Evolutionary conservation across 2,888 invertebrate species (phyloP), one percentile per base, ranked within the genome.

Genomic region (Hirtodrosophila trivittata): DNA sequence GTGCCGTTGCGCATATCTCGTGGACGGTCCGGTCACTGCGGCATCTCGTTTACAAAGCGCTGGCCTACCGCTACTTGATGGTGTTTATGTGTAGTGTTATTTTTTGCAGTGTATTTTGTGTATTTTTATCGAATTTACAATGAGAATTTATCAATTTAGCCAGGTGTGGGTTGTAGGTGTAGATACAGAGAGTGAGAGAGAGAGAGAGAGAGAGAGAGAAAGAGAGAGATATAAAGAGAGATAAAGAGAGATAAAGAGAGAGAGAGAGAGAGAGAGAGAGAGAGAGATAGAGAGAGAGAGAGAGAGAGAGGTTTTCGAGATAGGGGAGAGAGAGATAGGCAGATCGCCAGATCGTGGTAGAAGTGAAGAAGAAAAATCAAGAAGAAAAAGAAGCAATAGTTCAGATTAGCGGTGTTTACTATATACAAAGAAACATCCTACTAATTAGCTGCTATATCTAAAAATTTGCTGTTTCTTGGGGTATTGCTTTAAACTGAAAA

Each of bases 31-130:
- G 58, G 90, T 84, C 76, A 90, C 90, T 82, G 89, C 89, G 82
- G 90, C 90, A 85, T 91, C 91, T 82, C 91, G 89, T 88, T 90
- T 90, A 89, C 90, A 91, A 89, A 91, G 91, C 80, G 89, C 89
- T 87, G 91, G 91, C 70, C 91, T 90, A 88, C 91, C 91, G 87
- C 74, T 85, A 81, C 75, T 78, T 82, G 72, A 52, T 52, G 41
- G 50, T 54, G 28, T 55, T 21, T 59, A 43, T 65, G 28, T 28
- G 28, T 28, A 5, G 37, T 49, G 30, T 18, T 13, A 54, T 42
- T 38, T 71, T 71, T 64, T 68, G 65, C 57, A 41, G 60, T 73
- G 58, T 64, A 55, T 46, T 33, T 41, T 30, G 5, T 21, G 5
- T 21, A 13, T 16, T 3, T 37, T 16, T 51, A 35, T 41, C 45